A percentile compares a stretch with the other conserved stretches of the same genome.
Conservation (phyloP, 2,797 vertebrate genomes). For the Eulemur mongoz region DNA sequence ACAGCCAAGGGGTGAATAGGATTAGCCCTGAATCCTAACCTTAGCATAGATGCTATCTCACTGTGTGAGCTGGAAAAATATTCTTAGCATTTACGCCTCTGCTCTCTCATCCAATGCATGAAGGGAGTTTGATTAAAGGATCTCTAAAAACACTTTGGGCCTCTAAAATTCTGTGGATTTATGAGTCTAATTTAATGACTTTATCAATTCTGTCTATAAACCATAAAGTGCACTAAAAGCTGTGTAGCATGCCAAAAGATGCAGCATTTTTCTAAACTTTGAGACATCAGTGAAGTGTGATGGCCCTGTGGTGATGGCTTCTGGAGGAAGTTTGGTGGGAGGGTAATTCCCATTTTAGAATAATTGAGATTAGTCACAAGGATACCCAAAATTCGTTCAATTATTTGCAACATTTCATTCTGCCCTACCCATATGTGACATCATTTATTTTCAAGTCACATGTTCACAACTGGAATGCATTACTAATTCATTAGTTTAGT, state of each 20-base stretch:
- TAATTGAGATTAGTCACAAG: not conserved
- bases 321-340: not conserved
- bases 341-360: not conserved
- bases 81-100: not conserved
- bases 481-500: not conserved
- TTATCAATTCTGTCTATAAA: not conserved
- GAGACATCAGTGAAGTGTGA: not conserved
- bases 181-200: not conserved
- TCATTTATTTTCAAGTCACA: not conserved
- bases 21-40: not conserved
- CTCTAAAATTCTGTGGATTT: not conserved
- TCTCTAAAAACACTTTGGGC: not conserved
- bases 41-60: not conserved
- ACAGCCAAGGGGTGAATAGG: rapidly evolving
- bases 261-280: not conserved
- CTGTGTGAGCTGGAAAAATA: not conserved
- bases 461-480: not conserved
- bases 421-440: not conserved
- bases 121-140: not conserved
- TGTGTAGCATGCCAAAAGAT: not conserved
- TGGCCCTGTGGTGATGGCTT: not conserved
- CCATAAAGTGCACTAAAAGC: not conserved
- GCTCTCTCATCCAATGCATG: not conserved
- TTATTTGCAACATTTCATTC: constrained; percentile 6
- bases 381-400: not conserved